A percentile compares a stretch with the other conserved stretches of the same genome.
phyloP scores from a whole-genome alignment of 1,140 invertebrate genomes.

The Zaprionus ghesquierei region DNA sequence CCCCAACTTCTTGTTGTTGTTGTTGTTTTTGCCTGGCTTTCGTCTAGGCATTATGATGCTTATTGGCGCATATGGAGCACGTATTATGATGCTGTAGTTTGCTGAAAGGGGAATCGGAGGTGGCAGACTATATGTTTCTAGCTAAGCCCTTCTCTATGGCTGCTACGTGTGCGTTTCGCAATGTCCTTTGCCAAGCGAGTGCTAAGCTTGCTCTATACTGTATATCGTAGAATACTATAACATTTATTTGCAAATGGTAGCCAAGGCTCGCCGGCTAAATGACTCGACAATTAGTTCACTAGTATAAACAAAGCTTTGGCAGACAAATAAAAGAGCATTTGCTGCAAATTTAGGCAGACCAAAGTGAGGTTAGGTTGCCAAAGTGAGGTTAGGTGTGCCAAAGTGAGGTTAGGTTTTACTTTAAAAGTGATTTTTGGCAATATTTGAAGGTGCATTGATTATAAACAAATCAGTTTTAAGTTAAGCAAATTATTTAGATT shows the following conservation, averaged over 20 bases:
- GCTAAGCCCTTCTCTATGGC: conserved; percentile 20
- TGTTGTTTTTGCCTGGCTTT: conserved; percentile 33
- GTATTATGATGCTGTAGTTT: conserved; percentile 56
- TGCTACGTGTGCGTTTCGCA: conserved; percentile 8
- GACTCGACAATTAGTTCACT: background rate
- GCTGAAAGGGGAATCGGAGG: too few species aligned
- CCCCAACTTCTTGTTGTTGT: conserved; percentile 3
- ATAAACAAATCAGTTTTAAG: too few species aligned
- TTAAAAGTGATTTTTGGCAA: too few species aligned
- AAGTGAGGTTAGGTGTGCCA: background rate
- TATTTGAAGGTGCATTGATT: too few species aligned
- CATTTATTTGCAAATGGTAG: background rate
- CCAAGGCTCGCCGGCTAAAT: background rate
- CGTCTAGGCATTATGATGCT: conserved; percentile 50
- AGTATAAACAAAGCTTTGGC: background rate
- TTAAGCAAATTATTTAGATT: too few species aligned
- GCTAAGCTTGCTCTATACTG: background rate
- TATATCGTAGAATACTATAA: background rate
- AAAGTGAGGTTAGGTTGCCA: too few species aligned
- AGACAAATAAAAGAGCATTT: background rate
- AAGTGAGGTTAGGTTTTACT: too few species aligned
- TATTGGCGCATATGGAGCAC: conserved; percentile 60
- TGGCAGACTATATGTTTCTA: background rate
- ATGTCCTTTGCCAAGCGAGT: conserved; percentile 3
- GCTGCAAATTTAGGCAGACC: background rate